Percentiles rank a stretch among this genome's conserved stretches.
phyloP scores from a whole-genome alignment of 2,888 invertebrate species.

The Leucoma salicis region DNA sequence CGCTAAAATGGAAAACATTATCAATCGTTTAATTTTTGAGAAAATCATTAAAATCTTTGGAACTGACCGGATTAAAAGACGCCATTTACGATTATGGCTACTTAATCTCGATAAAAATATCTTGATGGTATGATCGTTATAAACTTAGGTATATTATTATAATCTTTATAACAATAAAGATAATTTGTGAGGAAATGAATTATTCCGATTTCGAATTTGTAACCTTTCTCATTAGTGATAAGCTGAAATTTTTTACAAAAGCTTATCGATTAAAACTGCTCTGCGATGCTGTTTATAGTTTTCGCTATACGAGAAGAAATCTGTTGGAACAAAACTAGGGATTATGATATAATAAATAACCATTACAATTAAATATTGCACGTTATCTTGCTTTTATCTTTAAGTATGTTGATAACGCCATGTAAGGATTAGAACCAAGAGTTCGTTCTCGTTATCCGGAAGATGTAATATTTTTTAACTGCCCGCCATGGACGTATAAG shows the following conservation, averaged over 20 bases:
- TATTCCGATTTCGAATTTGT: not conserved
- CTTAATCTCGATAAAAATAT: not conserved
- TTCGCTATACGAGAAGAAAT: constrained; percentile 33
- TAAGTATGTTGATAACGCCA: constrained; percentile 21
- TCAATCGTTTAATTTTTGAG: constrained; percentile 1
- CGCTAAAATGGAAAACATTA: not conserved
- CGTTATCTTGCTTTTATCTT: not conserved
- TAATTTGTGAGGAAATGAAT: not conserved
- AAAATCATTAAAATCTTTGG: constrained; percentile 21
- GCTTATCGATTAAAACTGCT: constrained; percentile 35
- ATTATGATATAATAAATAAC: constrained; percentile 44
- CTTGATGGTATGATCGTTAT: not conserved
- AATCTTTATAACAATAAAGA: constrained; percentile 7
- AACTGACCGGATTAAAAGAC: constrained; percentile 27
- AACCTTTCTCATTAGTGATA: constrained; percentile 5
- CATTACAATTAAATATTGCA: constrained; percentile 1
- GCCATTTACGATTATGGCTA: not conserved
- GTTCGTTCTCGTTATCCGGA: constrained; percentile 8
- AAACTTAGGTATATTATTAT: not conserved
- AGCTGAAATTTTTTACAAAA: constrained; percentile 30
- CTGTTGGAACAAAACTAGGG: constrained; percentile 51
- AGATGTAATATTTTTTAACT: too few species aligned
- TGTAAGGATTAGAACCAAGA: not conserved
- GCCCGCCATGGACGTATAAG: too few species aligned
- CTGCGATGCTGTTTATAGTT: constrained; percentile 9